Evolutionary conservation across 2,888 invertebrate species (phyloP), one percentile per base, ranked within the genome.

Genomic region (Tethea ocularis): DNA sequence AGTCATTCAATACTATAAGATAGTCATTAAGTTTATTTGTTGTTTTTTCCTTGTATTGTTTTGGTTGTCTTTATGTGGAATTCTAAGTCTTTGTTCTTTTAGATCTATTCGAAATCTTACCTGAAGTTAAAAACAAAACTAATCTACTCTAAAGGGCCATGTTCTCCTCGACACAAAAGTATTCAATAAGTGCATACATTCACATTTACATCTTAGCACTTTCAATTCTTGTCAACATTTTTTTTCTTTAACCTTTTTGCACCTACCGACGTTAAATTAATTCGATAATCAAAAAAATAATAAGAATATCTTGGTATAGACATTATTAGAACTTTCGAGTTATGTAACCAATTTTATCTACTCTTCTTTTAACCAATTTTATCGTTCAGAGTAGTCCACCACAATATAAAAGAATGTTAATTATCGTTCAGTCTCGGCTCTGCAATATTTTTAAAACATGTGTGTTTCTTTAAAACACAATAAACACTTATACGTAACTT

Each of bases 401-500:
- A 41, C 1, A 41, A 41, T 41, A 41, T 41, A 41, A 41, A 36
- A 10, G 1, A 8, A n/a, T 5, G 41, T 41, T 17, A 8, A 41
- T 41, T 41, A 41, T 15, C 15, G 13, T 15, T 38, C 36, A 15
- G 36, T 7, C 15, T 6, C 2, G 4, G 15, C 36, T 15, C 6
- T 4, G 15, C 7, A 38, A 2, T n/a, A n/a, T 15, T 15, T 15
- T 36, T 36, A 36, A 36, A 36, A 36, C 36, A 38, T 15, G n/a
- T 38, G 36, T 13, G 36, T 38, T 38, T 38, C 15, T 15, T 10
- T 6, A 17, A 41, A 36, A 6, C 36, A 36, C 36, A 10, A 41
- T 3, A 38, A 38, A 38, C 17, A 41, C 17, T 41, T 38, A n/a
- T 61, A 36, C 36, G 57, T 66, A n/a, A n/a, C n/a, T n/a, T n/a